Conservation (phyloP, 2,888 invertebrate genomes). For the Brenthis daphne region DNA sequence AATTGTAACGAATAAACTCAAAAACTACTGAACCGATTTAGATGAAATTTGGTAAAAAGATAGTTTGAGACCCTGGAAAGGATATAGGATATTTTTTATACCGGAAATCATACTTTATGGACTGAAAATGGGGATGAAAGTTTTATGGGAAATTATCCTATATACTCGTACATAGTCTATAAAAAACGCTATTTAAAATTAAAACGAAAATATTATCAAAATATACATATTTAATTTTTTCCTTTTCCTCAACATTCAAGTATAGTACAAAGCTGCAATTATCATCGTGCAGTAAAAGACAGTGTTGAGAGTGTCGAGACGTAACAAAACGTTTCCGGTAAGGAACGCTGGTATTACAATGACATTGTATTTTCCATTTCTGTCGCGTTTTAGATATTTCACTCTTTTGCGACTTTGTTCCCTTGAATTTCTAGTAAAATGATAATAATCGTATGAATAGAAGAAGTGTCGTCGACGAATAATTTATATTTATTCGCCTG, state of each 20-base stretch:
- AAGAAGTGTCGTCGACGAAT: too few species aligned
- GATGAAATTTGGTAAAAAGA: too few species aligned
- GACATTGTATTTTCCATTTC: slow-evolving; percentile 14
- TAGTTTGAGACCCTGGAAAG: too few species aligned
- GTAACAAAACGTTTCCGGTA: slow-evolving; percentile 19
- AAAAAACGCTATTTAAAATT: background rate
- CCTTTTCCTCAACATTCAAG: background rate
- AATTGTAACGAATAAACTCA: too few species aligned
- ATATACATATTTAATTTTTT: background rate
- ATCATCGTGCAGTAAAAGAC: slow-evolving; percentile 6
- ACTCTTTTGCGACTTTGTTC: slow-evolving; percentile 2
- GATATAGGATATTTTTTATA: too few species aligned
- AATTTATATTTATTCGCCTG: too few species aligned
- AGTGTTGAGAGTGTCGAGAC: slow-evolving; percentile 19
- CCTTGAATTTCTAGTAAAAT: background rate
- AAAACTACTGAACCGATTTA: too few species aligned
- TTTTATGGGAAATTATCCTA: too few species aligned
- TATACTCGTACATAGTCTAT: too few species aligned
- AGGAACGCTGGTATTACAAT: slow-evolving; percentile 10
- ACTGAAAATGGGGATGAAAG: too few species aligned
- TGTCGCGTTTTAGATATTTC: slow-evolving; percentile 8
- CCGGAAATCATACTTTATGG: too few species aligned
- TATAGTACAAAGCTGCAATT: slow-evolving; percentile 11
- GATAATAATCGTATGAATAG: too few species aligned
- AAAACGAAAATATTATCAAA: background rate